These are phyloP conservation scores for Rhodinocichla rosea DNA, from an alignment of 2,113 vertebrate species.

Conservation along the genomic window DNA sequence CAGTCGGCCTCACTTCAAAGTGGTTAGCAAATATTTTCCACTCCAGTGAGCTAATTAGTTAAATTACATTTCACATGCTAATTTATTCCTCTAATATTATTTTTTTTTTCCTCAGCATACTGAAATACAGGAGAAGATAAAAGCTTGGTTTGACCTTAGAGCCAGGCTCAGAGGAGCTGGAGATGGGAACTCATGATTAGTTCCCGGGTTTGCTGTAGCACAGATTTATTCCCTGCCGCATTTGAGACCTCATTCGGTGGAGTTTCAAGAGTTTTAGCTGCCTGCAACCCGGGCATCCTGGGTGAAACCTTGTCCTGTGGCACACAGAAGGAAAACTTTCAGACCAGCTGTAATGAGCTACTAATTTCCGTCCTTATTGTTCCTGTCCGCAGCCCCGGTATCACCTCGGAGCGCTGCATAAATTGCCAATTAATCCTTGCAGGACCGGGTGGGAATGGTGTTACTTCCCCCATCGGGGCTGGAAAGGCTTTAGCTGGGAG, in stretches of 20 bases:
- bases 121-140: conserved; percentile 5
- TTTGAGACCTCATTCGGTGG: background rate
- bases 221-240: background rate
- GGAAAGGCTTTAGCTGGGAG: background rate
- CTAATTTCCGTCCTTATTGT: background rate
- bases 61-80: conserved; percentile 62
- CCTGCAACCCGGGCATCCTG: background rate
- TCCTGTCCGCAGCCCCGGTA: background rate
- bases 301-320: background rate
- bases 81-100: conserved; percentile 50
- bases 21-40: conserved; percentile 34
- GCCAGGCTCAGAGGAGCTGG: background rate
- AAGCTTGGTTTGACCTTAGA: conserved; percentile 42
- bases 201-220: background rate
- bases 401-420: background rate
- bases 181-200: background rate
- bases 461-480: background rate
- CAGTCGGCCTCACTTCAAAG: conserved; percentile 45
- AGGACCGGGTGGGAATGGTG: background rate
- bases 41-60: conserved; percentile 50
- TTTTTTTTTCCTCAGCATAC: background rate
- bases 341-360: background rate
- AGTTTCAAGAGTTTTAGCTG: background rate
- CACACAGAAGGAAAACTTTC: background rate
- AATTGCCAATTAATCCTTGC: background rate